phyloP scores from a whole-genome alignment of 2,888 invertebrate genomes.

The Parapristionchus giblindavisi region DNA sequence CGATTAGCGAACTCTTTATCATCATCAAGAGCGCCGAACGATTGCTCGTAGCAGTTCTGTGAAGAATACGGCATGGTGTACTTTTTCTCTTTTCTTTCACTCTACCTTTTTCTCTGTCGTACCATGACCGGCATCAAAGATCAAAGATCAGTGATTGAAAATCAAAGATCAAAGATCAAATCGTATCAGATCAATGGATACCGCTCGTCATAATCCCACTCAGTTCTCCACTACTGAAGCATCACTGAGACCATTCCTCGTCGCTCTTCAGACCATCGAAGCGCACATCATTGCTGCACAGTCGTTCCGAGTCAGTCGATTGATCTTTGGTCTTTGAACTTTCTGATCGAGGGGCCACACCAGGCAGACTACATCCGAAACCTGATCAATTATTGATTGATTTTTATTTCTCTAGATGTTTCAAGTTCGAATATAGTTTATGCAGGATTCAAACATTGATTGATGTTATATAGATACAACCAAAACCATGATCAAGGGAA shows the following conservation, averaged over 20 bases:
- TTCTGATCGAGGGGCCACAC: conserved; percentile 77
- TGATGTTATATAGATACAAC: no score
- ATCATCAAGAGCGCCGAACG: conserved; percentile 47
- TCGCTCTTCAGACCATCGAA: conserved; percentile 48
- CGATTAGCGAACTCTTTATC: conserved; percentile 49
- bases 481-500: neutral
- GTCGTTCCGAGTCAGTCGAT: conserved; percentile 41
- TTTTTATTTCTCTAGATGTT: no score
- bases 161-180: no score
- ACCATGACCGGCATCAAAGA: no score
- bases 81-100: no score
- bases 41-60: conserved; percentile 48
- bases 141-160: no score
- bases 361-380: conserved; percentile 85
- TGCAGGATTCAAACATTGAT: no score
- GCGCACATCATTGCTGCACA: conserved; percentile 46
- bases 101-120: no score
- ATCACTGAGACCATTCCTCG: conserved; percentile 47
- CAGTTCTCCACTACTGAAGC: conserved; percentile 49
- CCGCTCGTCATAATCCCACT: conserved; percentile 56
- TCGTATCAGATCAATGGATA: conserved; percentile 47
- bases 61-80: no score
- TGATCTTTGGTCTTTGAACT: no score
- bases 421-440: no score
- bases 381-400: no score